Conservation (phyloP, 2,797 vertebrate genomes). For the Limosa lapponica region DNA sequence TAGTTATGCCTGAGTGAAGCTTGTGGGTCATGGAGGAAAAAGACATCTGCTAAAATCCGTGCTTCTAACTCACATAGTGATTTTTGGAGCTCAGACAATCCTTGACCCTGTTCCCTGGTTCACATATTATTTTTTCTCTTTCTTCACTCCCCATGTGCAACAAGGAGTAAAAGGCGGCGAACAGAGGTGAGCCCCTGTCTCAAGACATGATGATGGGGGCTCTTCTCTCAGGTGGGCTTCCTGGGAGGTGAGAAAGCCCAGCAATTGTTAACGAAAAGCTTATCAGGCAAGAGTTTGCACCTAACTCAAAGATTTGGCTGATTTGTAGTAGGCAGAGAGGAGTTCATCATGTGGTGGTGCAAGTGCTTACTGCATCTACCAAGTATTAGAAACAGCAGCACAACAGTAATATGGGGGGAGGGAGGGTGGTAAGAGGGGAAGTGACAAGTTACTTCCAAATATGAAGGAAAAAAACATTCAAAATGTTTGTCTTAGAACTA, state of each 20-base stretch:
- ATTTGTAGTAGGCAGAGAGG: not conserved
- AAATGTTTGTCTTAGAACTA: conserved; percentile 69
- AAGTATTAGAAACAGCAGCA: conserved; percentile 15
- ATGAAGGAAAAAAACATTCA: conserved; percentile 48
- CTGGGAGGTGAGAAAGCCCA: not conserved
- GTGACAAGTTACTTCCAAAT: conserved; percentile 46
- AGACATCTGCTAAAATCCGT: not conserved
- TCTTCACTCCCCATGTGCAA: not conserved
- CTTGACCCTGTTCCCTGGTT: not conserved
- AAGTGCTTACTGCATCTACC: not conserved
- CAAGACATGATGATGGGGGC: not conserved
- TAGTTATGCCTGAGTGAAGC: not conserved
- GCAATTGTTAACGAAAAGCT: not conserved
- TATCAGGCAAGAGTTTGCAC: not conserved
- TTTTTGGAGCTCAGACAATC: not conserved
- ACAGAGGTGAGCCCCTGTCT: not conserved
- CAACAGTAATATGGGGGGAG: not conserved
- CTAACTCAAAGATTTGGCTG: not conserved
- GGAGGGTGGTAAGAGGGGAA: not conserved
- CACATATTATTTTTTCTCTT: not conserved
- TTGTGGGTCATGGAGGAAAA: not conserved
- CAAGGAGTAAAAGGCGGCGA: not conserved
- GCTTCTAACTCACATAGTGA: not conserved
- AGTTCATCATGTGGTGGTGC: not conserved
- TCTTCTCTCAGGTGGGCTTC: not conserved